Base-by-base conservation (phyloP, 2,888 invertebrate genomes). In the Liodrosophila aerea region DNA sequence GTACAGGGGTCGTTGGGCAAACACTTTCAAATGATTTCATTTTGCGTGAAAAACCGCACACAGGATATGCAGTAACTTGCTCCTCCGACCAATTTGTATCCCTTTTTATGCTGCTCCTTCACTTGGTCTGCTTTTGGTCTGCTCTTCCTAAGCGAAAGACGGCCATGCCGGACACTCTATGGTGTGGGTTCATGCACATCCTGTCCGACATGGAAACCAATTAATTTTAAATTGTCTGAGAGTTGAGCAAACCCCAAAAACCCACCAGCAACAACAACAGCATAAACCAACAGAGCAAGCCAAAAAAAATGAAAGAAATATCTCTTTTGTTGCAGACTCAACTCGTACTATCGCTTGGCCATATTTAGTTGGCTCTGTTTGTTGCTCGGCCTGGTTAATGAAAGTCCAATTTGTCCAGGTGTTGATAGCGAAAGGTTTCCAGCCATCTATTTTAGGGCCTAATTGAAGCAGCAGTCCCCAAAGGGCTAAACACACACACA, bases 141-240 rank as follows among this genome's bases (percentile, higher is more conserved):
- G 44, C 43, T 50, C 45, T 54, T 66, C 63, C 56, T 34, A 36
- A 57, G 31, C 54, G 52, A 43, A 36, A 52, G 44, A 13, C 46
- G 39, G 36, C 54, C 0, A 49, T 12, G 12, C 8, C n/a, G n/a
- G n/a, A n/a, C n/a, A n/a, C n/a, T n/a, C n/a, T n/a, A n/a, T n/a
- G 22, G 22, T 5, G 22, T 2, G 22, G 22, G 2, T 22, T 45
- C 51, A 12, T 64, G 53, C 59, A 66, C 66, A 71, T 64, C 61
- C 66, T 56, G 58, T 33, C 68, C 64, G 83, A 72, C 80, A 81
- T 76, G 65, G 83, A 76, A 82, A 83, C 76, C 83, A 82, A 82
- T 82, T 82, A 82, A 81, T 82, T 82, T 82, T 78, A 83, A 82
- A 81, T 81, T 83, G 83, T 83, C 68, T 66, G 57, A 70, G 70